Percentiles rank a stretch among this genome's conserved stretches.
Evolutionary conservation across 2,797 vertebrate species (phyloP).

Genomic region (Denticeps clupeoides): DNA sequence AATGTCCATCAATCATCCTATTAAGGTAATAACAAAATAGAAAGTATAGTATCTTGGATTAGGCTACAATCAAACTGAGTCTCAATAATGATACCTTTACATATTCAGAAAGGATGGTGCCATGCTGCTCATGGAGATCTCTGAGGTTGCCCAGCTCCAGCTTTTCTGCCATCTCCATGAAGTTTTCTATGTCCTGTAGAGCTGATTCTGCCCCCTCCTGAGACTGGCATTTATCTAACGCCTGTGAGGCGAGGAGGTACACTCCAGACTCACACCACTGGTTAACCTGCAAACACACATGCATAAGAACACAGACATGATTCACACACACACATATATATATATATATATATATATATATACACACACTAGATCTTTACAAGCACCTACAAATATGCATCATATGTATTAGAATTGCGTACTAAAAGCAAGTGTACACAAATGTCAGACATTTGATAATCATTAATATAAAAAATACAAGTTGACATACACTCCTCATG

Average conservation of each 20-base stretch:
- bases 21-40: too few relatives aligned
- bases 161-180: constrained; percentile 68
- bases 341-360: background rate
- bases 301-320: constrained; percentile 6
- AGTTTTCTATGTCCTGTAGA: constrained; percentile 74
- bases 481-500: too few relatives aligned
- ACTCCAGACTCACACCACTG: constrained; percentile 89
- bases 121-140: constrained; percentile 83
- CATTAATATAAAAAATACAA: too few relatives aligned
- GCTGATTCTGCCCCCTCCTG: constrained; percentile 88
- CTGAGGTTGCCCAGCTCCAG: constrained; percentile 69
- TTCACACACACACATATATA: background rate
- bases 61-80: background rate
- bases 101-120: constrained; percentile 69
- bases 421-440: too few relatives aligned
- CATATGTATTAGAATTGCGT: too few relatives aligned
- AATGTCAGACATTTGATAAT: too few relatives aligned
- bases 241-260: constrained; percentile 90
- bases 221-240: constrained; percentile 91
- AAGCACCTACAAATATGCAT: background rate
- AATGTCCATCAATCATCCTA: too few relatives aligned
- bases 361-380: background rate
- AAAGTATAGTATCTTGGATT: background rate
- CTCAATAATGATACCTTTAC: constrained; percentile 62
- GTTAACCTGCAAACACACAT: constrained; percentile 62